Percentiles rank a stretch among this genome's conserved stretches.
These are phyloP conservation scores for Urosaurus nigricauda DNA, from an alignment of 2,797 vertebrate genomes.

Conservation along the genomic window DNA sequence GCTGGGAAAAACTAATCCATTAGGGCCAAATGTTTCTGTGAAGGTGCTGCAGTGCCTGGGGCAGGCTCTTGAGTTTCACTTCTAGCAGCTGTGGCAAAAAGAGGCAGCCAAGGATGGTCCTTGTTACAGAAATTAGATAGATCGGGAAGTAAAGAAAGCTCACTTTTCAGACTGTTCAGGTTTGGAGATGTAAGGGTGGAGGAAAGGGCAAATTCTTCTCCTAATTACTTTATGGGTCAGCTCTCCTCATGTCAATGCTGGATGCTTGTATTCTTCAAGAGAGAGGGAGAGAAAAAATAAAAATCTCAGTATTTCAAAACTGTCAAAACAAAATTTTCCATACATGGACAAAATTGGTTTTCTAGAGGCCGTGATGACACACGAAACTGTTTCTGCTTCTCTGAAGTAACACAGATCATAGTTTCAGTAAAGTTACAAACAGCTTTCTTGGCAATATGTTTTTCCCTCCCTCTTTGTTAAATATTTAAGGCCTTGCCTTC, in stretches of 20 bases:
- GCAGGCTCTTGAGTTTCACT: slow-evolving; percentile 87
- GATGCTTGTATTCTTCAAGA: slow-evolving; percentile 84
- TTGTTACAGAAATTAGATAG: slow-evolving; percentile 95
- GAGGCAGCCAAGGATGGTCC: slow-evolving; percentile 87
- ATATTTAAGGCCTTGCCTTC: slow-evolving; percentile 5
- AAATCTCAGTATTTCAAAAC: slow-evolving; percentile 48
- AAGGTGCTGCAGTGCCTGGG: slow-evolving; percentile 81
- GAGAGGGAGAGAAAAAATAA: slow-evolving; percentile 1
- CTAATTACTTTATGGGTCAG: slow-evolving; percentile 96
- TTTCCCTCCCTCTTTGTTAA: slow-evolving; percentile 24
- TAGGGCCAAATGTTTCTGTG: slow-evolving; percentile 83
- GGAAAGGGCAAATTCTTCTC: slow-evolving; percentile 87
- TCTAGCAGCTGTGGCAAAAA: slow-evolving; percentile 86
- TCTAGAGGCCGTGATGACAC: slow-evolving; percentile 5
- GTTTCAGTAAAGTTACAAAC: not conserved
- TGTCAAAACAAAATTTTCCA: not conserved
- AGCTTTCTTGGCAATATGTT: slow-evolving; percentile 22
- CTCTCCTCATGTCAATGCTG: slow-evolving; percentile 88
- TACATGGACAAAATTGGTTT: not conserved
- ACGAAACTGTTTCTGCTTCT: slow-evolving; percentile 28
- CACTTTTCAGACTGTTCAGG: slow-evolving; percentile 89
- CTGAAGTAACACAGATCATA: not conserved
- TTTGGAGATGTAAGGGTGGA: slow-evolving; percentile 76
- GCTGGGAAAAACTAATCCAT: slow-evolving; percentile 88
- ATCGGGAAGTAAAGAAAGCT: slow-evolving; percentile 95